Base-by-base conservation (phyloP, 92 coral and sea anemone genomes). In the Blastomussa wellsi region DNA sequence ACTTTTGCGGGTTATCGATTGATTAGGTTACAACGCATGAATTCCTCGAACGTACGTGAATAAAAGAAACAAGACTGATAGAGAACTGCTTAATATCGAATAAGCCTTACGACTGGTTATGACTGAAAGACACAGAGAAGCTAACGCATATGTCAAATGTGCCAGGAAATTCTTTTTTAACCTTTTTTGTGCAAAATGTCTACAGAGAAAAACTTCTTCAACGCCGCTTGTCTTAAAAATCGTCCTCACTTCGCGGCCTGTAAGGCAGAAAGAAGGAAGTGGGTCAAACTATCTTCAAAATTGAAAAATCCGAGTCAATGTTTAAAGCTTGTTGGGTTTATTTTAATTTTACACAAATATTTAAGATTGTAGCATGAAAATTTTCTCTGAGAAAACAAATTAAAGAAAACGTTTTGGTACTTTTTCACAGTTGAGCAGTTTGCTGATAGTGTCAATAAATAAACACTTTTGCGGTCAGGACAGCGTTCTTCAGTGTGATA, bases 21-120 rank as follows among this genome's bases (percentile, higher is more conserved):
- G 73, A 83, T 64, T 74, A 42, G 41, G 26, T 49, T 42, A 39
- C 74, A 83, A 83, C 87, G 87, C 87, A 83, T 83, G 87, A 41
- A 59, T 83, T 83, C 73, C 87, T 74, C 59, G 7, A 5, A 2
- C 14, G 74, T 65, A 42, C 47, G 41, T 44, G 79, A 42, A 44
- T 42, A n/a, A 39, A 35, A 33, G 42, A 36, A 26, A 26, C 31
- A 28, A 28, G 17, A 62, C 49, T 39, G 19, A 59, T 20, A 57
- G 26, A 24, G 11, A 57, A 20, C 65, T 22, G 9, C 8, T 22
- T 57, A 3, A 4, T 7, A 24, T 57, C 65, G 65, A 57, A 20
- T 52, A 15, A 17, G 22, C 20, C 17, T 52, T 52, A 14, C 59
- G 59, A 4, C 57, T 51, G 57, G 57, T 51, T 51, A 51, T 11